Conservation (phyloP, 2,113 vertebrate genomes). For the Corythoichthys intestinalis region DNA sequence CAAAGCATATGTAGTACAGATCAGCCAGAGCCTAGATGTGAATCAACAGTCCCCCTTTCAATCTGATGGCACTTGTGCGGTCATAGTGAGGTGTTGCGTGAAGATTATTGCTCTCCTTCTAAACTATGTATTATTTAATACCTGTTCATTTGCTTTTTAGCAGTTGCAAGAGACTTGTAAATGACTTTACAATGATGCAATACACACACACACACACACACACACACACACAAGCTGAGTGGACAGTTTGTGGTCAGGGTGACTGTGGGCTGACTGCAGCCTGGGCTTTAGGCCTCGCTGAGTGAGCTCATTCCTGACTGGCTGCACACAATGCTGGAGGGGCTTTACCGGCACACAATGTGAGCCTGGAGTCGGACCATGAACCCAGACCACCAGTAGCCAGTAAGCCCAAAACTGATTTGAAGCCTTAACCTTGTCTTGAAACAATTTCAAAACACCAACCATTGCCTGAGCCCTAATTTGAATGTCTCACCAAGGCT, state of each 20-base stretch:
- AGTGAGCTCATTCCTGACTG: slow-evolving; percentile 74
- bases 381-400: neutral
- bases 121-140: neutral
- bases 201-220: slow-evolving; percentile 8
- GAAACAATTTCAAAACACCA: neutral
- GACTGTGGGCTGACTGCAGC: slow-evolving; percentile 55
- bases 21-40: neutral
- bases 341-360: slow-evolving; percentile 70
- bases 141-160: neutral
- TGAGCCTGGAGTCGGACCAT: slow-evolving; percentile 12
- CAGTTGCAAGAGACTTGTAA: slow-evolving; percentile 22
- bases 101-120: neutral
- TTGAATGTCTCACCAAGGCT: too few species aligned
- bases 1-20: neutral
- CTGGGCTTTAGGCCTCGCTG: slow-evolving; percentile 71
- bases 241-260: slow-evolving; percentile 65
- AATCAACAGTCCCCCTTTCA: neutral
- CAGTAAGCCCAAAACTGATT: neutral
- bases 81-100: neutral
- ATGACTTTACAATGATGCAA: slow-evolving; percentile 11
- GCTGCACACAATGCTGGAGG: slow-evolving; percentile 62
- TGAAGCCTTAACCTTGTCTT: neutral
- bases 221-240: slow-evolving; percentile 63
- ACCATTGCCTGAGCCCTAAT: neutral
- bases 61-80: neutral